Conservation (phyloP, 1,140 invertebrate genomes). For the Lineus longissimus region DNA sequence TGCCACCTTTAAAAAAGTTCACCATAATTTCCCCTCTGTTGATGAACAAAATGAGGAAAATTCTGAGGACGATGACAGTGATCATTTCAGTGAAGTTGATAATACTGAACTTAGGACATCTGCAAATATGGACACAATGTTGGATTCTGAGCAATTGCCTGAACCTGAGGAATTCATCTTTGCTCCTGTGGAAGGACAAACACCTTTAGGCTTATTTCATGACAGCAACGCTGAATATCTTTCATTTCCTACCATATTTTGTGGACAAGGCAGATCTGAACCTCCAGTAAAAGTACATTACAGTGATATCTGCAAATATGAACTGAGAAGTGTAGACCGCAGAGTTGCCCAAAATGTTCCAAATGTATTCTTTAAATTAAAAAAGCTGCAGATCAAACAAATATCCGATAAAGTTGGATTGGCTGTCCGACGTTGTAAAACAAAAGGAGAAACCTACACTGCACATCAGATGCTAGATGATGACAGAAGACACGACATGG, state of each 20-base stretch:
- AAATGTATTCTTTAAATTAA: slow-evolving; percentile 25
- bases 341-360: slow-evolving; percentile 16
- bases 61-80: too few relatives aligned
- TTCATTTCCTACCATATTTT: slow-evolving; percentile 23
- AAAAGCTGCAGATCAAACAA: slow-evolving; percentile 27
- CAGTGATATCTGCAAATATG: too few relatives aligned
- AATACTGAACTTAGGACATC: background rate
- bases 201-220: slow-evolving; percentile 19
- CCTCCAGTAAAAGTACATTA: slow-evolving; percentile 3
- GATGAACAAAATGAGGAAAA: too few relatives aligned
- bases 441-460: slow-evolving; percentile 20
- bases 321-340: slow-evolving; percentile 19
- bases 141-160: background rate
- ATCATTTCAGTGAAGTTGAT: too few relatives aligned
- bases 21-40: too few relatives aligned
- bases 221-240: slow-evolving; percentile 19
- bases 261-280: slow-evolving; percentile 15
- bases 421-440: slow-evolving; percentile 18
- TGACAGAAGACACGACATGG: slow-evolving; percentile 10
- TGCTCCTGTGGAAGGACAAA: slow-evolving; percentile 23
- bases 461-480: slow-evolving; percentile 15
- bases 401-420: slow-evolving; percentile 18
- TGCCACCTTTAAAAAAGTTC: too few relatives aligned
- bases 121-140: slow-evolving; percentile 2
- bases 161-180: slow-evolving; percentile 16